Evolutionary conservation across 2,113 vertebrate species (phyloP).

Genomic region (Dolichallabes microphthalmus): DNA sequence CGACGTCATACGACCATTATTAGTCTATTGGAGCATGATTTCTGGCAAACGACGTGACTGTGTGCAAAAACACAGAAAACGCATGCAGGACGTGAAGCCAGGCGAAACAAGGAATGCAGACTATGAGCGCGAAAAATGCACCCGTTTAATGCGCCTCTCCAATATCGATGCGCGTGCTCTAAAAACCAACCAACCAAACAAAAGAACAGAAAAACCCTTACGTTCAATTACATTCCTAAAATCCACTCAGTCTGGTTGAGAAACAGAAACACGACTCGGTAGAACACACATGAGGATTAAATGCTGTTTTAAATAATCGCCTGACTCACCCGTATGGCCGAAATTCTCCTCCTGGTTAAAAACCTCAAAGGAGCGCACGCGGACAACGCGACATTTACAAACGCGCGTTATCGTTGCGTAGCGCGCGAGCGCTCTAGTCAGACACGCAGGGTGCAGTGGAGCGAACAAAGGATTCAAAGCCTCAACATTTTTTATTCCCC

Average conservation of each 20-base stretch:
- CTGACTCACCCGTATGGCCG: neutral
- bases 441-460: neutral
- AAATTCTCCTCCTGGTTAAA: neutral
- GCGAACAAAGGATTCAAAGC: neutral
- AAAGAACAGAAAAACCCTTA: neutral
- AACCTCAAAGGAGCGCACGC: slow-evolving; percentile 4
- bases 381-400: neutral
- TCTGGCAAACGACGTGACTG: neutral
- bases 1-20: neutral
- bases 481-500: neutral
- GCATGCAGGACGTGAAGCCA: neutral
- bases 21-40: neutral
- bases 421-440: neutral
- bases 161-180: neutral
- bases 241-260: neutral
- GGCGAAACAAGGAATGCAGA: neutral
- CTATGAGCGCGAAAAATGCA: neutral
- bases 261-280: neutral
- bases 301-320: neutral
- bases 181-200: neutral
- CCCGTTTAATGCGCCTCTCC: neutral
- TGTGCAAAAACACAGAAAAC: neutral
- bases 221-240: neutral
- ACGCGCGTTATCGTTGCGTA: neutral
- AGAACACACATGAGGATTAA: neutral